Evolutionary conservation across 2,113 vertebrate species (phyloP), one percentile per base, ranked within the genome.

Genomic region (Rana temporaria): DNA sequence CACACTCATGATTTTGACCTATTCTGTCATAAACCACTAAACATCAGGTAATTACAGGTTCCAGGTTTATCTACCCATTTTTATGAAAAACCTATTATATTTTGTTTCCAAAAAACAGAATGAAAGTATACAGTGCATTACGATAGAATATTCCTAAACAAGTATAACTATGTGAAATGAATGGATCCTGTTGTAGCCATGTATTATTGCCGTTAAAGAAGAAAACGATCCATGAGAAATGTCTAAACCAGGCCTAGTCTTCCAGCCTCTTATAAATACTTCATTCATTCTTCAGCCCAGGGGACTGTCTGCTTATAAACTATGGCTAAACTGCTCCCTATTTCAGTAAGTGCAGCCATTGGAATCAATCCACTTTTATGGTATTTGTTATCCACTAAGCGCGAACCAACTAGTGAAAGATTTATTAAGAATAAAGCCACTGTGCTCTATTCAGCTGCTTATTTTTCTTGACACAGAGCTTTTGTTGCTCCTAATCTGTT

Each of bases 361-460:
- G 57, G 71, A 74, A 59, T 60, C 59, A 74, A 74, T 74, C 71
- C 71, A 74, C 71, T 74, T 60, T 74, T 74, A 74, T 74, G 71
- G 53, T 74, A 59, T 74, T 60, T 60, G 53, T 74, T 59, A 60
- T 74, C 71, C 71, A 1, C 26, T 74, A 74, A 74, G 71, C 71
- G 17, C 2, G 15, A 74, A 74, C 71, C 71, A 74, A 74, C 53
- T 74, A 56, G 71, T 57, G 71, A 7, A 74, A 59, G 30, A 74
- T 74, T 59, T 74, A 74, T 74, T 34, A 74, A 15, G 71, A 74
- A 59, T 55, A n/a, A 57, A 38, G 16, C 24, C 71, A 6, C 17
- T 57, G 71, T 74, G 71, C 55, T 22, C 30, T 74, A 6, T 38
- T 30, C 70, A n/a, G 55, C 71, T n/a, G 19, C 30, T 59, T 26